A percentile compares a stretch with the other conserved stretches of the same genome.
Conservation (phyloP, 1,140 invertebrate genomes). For the Littorina saxatilis region DNA sequence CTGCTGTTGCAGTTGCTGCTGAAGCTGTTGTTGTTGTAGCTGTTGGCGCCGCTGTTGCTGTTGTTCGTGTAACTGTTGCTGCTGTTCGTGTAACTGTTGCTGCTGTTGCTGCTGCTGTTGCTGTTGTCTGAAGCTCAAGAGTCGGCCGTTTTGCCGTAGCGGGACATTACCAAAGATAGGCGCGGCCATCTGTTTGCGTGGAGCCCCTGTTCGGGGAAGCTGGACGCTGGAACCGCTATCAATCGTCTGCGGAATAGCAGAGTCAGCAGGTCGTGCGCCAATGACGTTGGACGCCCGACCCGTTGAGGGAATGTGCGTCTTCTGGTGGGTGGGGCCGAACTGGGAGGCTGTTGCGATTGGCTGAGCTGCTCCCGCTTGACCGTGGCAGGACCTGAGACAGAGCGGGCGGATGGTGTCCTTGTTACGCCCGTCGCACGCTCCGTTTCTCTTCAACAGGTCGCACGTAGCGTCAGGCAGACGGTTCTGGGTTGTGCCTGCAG, state of each 20-base stretch:
- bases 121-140: not conserved
- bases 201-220: not conserved
- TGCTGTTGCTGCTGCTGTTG: conserved; percentile 7
- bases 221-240: not conserved
- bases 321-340: not conserved
- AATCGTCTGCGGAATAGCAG: not conserved
- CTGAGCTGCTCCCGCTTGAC: conserved; percentile 1
- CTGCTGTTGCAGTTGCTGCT: not conserved
- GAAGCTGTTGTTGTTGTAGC: not conserved
- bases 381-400: conserved; percentile 40
- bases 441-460: conserved; percentile 37
- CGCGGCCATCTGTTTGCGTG: not conserved
- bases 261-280: not conserved
- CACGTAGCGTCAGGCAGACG: conserved; percentile 43
- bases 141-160: not conserved
- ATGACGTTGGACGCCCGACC: conserved; percentile 25
- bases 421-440: conserved; percentile 41
- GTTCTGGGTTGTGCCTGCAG: conserved; percentile 32
- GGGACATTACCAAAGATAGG: not conserved
- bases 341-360: not conserved
- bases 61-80: not conserved
- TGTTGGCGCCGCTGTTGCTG: not conserved
- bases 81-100: not conserved
- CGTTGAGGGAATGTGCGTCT: not conserved
- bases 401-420: conserved; percentile 43